Base-by-base conservation (phyloP, 2,113 vertebrate species). In the Meleagris gallopavo region DNA sequence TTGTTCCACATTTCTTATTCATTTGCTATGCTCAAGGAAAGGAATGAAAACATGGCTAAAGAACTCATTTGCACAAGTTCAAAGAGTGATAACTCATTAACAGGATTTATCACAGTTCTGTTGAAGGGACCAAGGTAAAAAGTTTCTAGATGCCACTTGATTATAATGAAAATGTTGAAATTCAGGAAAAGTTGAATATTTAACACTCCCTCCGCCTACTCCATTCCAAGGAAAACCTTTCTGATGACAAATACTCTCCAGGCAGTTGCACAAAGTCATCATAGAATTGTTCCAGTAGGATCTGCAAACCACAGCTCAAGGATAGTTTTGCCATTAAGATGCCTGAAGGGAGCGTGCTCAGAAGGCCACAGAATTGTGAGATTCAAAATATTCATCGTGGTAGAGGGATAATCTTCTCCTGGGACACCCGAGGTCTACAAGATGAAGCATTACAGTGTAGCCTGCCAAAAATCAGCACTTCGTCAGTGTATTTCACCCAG, bases 51-150 rank as follows among this genome's bases (percentile, higher is more conserved):
- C 36, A 48, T 89, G 58, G 71, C 58, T 71, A 82, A 13, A 88
- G 75, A 94, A 80, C 30, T 91, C 18, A 83, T 89, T 86, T 88
- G 79, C 76, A 91, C n/a, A 93, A 75, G 65, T 83, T 95, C 66
- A 72, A 77, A 93, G 72, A 64, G 46, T 60, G 72, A 93, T 89
- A 91, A 95, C 82, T 41, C 80, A 96, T 94, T 92, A 95, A 95
- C 85, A 85, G 84, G 60, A 74, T 80, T 93, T 88, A 46, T 83
- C 78, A 80, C 43, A 81, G 21, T 81, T 88, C 52, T 72, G 76
- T 83, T 82, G 57, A 80, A 80, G 75, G 36, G 87, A 91, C 34
- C 25, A 58, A 38, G 92, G 34, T 40, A 94, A 87, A 74, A n/a
- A 29, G 5, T 15, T 94, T 88, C 66, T 73, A 76, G 50, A 80